Percentiles rank a stretch among this genome's conserved stretches.
Evolutionary conservation across 2,888 invertebrate genomes (phyloP).

Genomic region (Hydrotaea diabolus): DNA sequence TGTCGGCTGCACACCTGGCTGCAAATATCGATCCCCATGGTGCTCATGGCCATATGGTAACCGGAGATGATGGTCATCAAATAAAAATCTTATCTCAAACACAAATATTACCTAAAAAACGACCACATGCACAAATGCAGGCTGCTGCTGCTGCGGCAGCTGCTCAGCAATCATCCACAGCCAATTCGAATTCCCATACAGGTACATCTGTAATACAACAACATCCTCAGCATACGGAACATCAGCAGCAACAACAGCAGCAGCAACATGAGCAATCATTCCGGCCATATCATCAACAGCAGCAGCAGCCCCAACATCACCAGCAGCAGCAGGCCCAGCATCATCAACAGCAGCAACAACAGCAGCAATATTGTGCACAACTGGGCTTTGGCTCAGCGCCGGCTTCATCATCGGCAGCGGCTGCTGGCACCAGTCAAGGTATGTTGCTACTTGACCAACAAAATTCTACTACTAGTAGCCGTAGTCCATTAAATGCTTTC

Average conservation of each 20-base stretch:
- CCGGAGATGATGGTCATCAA: slow-evolving; percentile 79
- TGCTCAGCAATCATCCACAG: slow-evolving; percentile 56
- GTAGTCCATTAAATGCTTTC: slow-evolving; percentile 73
- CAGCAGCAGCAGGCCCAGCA: slow-evolving; percentile 43
- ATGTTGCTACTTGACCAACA: slow-evolving; percentile 79
- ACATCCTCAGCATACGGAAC: slow-evolving; percentile 65
- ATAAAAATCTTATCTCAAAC: slow-evolving; percentile 80
- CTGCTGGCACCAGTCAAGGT: slow-evolving; percentile 76
- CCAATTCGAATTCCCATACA: slow-evolving; percentile 77
- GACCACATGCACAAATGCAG: slow-evolving; percentile 80
- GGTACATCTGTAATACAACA: slow-evolving; percentile 77
- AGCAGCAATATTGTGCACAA: slow-evolving; percentile 76
- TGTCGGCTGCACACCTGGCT: slow-evolving; percentile 70
- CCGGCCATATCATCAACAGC: slow-evolving; percentile 77
- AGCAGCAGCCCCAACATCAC: slow-evolving; percentile 69
- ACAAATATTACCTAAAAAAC: slow-evolving; percentile 80
- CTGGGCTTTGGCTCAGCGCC: slow-evolving; percentile 68
- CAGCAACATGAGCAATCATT: slow-evolving; percentile 73
- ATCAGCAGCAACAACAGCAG: slow-evolving; percentile 66
- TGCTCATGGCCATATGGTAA: slow-evolving; percentile 64
- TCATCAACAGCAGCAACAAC: slow-evolving; percentile 60
- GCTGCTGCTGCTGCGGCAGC: slow-evolving; percentile 78
- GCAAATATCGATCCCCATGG: slow-evolving; percentile 57
- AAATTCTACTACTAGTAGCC: slow-evolving; percentile 77
- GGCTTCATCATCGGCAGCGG: slow-evolving; percentile 44